A percentile compares a stretch with the other conserved stretches of the same genome.
phyloP scores from a whole-genome alignment of 2,113 vertebrate genomes.

The Corynorhinus townsendii region DNA sequence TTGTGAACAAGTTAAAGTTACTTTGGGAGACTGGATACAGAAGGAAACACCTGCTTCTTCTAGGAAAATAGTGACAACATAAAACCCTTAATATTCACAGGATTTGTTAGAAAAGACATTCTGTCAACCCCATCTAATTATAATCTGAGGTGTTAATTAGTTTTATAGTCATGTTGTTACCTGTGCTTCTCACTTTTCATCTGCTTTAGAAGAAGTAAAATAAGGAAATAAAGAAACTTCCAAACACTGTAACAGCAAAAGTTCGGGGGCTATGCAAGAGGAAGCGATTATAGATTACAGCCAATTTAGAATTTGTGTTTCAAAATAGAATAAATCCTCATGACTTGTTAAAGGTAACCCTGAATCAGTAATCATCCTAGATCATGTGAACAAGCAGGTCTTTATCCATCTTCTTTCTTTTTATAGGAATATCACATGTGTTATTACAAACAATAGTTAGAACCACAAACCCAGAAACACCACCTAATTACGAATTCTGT shows the following conservation, averaged over 20 bases:
- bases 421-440: neutral
- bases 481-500: neutral
- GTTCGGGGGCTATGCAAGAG: neutral
- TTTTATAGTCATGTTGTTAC: slow-evolving; percentile 7
- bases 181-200: slow-evolving; percentile 28
- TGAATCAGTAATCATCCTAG: neutral
- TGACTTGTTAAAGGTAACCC: neutral
- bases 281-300: neutral
- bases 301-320: neutral
- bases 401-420: neutral
- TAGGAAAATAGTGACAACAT: neutral
- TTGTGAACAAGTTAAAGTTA: neutral
- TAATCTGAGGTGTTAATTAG: slow-evolving; percentile 44
- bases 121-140: neutral
- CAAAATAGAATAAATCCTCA: neutral
- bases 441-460: neutral
- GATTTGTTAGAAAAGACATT: slow-evolving; percentile 26
- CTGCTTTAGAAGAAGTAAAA: slow-evolving; percentile 40
- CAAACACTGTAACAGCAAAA: slow-evolving; percentile 19
- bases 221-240: neutral
- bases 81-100: neutral
- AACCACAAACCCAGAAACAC: neutral
- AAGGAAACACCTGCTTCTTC: neutral
- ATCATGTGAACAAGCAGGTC: neutral
- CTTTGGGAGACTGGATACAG: neutral